Evolutionary conservation across 2,797 vertebrate genomes (phyloP).

Genomic region (Limosa lapponica): DNA sequence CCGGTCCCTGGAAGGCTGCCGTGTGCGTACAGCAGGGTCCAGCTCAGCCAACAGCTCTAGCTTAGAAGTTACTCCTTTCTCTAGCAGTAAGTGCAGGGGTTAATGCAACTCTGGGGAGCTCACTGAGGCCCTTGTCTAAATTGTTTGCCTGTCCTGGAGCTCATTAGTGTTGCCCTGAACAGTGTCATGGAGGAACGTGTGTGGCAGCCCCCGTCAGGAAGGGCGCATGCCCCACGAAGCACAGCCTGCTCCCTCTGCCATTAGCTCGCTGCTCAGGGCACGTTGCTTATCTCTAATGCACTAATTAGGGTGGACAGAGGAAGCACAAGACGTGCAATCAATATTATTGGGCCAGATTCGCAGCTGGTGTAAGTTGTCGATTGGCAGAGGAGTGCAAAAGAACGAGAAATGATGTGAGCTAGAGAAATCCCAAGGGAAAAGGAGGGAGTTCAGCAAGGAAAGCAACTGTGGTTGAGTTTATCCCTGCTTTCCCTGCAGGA

Average conservation of each 20-base stretch:
- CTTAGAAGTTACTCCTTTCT: not conserved
- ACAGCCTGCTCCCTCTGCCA: not conserved
- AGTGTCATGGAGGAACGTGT: not conserved
- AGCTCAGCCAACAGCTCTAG: not conserved
- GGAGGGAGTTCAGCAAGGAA: not conserved
- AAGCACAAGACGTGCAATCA: not conserved
- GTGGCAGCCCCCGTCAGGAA: not conserved
- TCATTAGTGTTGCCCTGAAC: constrained; percentile 36
- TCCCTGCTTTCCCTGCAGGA: not conserved
- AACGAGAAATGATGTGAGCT: fast-evolving
- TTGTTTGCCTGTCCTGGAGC: not conserved
- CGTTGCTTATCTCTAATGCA: not conserved
- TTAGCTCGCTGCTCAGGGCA: not conserved
- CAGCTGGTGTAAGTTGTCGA: not conserved
- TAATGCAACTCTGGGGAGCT: not conserved
- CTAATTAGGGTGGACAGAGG: constrained; percentile 34
- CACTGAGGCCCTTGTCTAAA: not conserved
- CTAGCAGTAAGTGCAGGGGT: not conserved
- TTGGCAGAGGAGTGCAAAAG: not conserved
- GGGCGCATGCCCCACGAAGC: not conserved
- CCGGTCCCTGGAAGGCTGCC: fast-evolving
- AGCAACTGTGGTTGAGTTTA: not conserved
- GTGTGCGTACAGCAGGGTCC: fast-evolving
- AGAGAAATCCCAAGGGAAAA: not conserved
- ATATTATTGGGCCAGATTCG: not conserved